phyloP scores from a whole-genome alignment of 2,888 invertebrate species.

The Odontocolon sp. region DNA sequence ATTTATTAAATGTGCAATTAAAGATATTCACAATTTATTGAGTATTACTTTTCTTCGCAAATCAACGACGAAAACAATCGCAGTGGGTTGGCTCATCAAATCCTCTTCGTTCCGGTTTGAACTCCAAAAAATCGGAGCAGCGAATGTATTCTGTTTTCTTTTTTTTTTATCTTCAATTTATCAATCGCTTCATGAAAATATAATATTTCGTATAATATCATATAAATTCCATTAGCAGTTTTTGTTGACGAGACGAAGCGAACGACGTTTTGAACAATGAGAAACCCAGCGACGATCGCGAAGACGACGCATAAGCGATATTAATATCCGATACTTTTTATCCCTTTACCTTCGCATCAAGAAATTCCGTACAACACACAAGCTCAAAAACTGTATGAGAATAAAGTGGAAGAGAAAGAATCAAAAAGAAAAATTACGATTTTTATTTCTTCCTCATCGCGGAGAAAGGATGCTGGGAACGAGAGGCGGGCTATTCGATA shows the following conservation, averaged over 20 bases:
- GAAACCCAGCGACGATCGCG: neutral
- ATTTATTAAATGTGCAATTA: neutral
- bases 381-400: too few species aligned
- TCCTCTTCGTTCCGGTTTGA: neutral
- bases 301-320: conserved; percentile 26
- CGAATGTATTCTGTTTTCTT: conserved; percentile 33
- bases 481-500: conserved; percentile 54
- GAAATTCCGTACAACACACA: conserved; percentile 21
- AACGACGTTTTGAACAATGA: conserved; percentile 7
- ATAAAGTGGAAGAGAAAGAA: conserved; percentile 10
- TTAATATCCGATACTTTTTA: conserved; percentile 42
- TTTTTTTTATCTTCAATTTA: conserved; percentile 40
- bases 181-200: conserved; percentile 58
- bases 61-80: neutral
- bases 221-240: conserved; percentile 35
- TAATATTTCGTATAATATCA: conserved; percentile 54
- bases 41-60: conserved; percentile 1
- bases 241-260: conserved; percentile 17
- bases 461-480: conserved; percentile 8
- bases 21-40: neutral
- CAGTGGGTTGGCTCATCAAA: neutral
- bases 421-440: conserved; percentile 7
- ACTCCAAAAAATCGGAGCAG: neutral
- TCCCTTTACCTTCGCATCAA: neutral
- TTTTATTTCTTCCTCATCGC: neutral